Evolutionary conservation across 2,888 invertebrate species (phyloP).

Genomic region (Agrotis puta): DNA sequence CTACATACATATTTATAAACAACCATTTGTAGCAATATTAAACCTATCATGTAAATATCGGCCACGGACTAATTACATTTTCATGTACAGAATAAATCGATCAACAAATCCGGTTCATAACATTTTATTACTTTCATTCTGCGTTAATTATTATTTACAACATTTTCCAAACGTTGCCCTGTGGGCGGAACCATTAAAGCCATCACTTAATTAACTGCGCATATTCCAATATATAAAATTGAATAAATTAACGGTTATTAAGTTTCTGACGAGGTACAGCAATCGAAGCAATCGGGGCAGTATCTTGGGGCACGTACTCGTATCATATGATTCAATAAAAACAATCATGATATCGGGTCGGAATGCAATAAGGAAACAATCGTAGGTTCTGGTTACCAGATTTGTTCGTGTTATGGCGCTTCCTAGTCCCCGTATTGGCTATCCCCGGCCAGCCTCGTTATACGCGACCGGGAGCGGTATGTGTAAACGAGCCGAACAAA

Average conservation of each 20-base stretch:
- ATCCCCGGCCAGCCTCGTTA: conserved; percentile 81
- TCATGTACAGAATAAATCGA: conserved; percentile 70
- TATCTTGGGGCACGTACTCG: conserved; percentile 33
- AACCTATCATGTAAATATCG: conserved; percentile 58
- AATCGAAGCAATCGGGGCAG: conserved; percentile 39
- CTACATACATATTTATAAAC: conserved; percentile 70
- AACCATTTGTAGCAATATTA: conserved; percentile 62
- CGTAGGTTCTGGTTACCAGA: conserved; percentile 77
- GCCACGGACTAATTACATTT: conserved; percentile 71
- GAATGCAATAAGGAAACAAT: conserved; percentile 80
- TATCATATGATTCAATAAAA: conserved; percentile 64
- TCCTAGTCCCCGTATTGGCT: conserved; percentile 86
- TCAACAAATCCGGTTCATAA: conserved; percentile 68
- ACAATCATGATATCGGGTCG: conserved; percentile 60
- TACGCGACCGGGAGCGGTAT: conserved; percentile 85
- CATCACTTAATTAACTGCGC: conserved; percentile 70
- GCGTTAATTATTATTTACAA: conserved; percentile 69
- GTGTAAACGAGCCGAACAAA: conserved; percentile 88
- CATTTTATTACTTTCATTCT: conserved; percentile 65
- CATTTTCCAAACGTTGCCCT: conserved; percentile 71
- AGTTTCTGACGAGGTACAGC: conserved; percentile 41
- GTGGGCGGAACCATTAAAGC: conserved; percentile 64
- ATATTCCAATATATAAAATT: conserved; percentile 67
- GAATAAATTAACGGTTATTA: conserved; percentile 69
- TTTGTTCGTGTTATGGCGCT: conserved; percentile 83